These are phyloP conservation scores for Unio delphinus DNA, from an alignment of 2,888 invertebrate genomes.

Conservation along the genomic window DNA sequence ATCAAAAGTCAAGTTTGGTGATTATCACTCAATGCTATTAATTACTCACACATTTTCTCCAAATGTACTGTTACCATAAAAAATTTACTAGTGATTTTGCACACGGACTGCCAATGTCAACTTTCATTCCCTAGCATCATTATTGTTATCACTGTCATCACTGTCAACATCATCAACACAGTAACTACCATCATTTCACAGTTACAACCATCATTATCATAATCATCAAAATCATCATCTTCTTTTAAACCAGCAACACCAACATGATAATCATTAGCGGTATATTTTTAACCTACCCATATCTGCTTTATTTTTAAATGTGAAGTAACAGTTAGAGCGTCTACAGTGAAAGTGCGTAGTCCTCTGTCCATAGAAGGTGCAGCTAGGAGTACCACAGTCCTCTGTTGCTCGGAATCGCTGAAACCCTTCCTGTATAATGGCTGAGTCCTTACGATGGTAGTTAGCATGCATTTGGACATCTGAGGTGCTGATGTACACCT, in stretches of 20 bases:
- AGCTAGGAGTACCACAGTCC: conserved; percentile 91
- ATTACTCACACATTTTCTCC: too few species aligned
- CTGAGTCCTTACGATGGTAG: conserved; percentile 97
- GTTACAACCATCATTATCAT: neutral
- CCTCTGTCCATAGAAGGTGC: conserved; percentile 92
- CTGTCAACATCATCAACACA: too few species aligned
- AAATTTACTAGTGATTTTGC: too few species aligned
- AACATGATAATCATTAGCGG: neutral
- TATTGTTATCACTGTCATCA: neutral
- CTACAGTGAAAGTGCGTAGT: conserved; percentile 99
- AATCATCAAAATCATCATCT: neutral
- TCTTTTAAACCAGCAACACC: neutral
- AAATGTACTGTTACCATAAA: too few species aligned
- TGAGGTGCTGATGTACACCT: conserved; percentile 97
- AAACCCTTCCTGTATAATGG: conserved; percentile 97
- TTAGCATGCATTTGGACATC: conserved; percentile 99
- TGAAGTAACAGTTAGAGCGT: conserved; percentile 90
- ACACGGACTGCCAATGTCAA: too few species aligned
- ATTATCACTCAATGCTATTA: too few species aligned
- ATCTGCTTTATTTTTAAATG: conserved; percentile 99
- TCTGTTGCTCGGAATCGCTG: conserved; percentile 96
- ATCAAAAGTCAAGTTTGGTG: too few species aligned
- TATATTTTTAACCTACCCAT: conserved; percentile 86
- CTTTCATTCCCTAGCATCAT: too few species aligned
- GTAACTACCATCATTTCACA: neutral